phyloP scores from a whole-genome alignment of 2,113 vertebrate genomes.

The Pleuronectes platessa region DNA sequence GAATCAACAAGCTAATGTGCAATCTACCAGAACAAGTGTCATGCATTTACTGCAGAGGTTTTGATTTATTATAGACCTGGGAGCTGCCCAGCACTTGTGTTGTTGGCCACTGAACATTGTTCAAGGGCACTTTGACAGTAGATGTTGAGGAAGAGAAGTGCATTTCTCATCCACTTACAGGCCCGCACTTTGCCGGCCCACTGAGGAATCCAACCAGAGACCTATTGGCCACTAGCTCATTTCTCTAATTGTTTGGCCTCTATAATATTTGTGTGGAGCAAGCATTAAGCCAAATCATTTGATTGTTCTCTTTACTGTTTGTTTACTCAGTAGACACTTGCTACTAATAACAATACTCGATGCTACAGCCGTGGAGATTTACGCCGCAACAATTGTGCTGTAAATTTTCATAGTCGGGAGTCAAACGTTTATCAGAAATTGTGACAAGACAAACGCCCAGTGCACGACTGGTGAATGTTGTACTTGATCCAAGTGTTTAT shows the following conservation, averaged over 20 bases:
- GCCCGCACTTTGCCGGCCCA: constrained; percentile 37
- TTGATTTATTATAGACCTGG: constrained; percentile 78
- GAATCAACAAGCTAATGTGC: constrained; percentile 64
- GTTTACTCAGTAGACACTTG: constrained; percentile 59
- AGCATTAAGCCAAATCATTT: constrained; percentile 59
- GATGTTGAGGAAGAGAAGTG: constrained; percentile 70
- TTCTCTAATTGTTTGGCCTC: constrained; percentile 67
- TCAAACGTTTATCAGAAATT: constrained; percentile 22
- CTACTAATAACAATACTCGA: constrained; percentile 35
- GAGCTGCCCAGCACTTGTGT: constrained; percentile 74
- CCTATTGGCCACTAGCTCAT: constrained; percentile 58
- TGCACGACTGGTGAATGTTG: not conserved
- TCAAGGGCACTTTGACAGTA: constrained; percentile 78
- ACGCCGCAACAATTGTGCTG: constrained; percentile 23
- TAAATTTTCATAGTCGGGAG: constrained; percentile 27
- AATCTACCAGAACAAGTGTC: constrained; percentile 72
- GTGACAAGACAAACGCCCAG: constrained; percentile 15
- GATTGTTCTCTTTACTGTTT: constrained; percentile 54
- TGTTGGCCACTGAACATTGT: constrained; percentile 76
- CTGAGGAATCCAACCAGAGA: constrained; percentile 59
- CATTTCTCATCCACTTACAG: constrained; percentile 69
- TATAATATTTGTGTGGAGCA: constrained; percentile 43
- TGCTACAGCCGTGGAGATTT: constrained; percentile 29
- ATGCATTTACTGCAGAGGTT: constrained; percentile 75
- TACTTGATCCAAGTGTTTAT: not conserved